Evolutionary conservation across 2,113 vertebrate species (phyloP).

Genomic region (Athene noctua): DNA sequence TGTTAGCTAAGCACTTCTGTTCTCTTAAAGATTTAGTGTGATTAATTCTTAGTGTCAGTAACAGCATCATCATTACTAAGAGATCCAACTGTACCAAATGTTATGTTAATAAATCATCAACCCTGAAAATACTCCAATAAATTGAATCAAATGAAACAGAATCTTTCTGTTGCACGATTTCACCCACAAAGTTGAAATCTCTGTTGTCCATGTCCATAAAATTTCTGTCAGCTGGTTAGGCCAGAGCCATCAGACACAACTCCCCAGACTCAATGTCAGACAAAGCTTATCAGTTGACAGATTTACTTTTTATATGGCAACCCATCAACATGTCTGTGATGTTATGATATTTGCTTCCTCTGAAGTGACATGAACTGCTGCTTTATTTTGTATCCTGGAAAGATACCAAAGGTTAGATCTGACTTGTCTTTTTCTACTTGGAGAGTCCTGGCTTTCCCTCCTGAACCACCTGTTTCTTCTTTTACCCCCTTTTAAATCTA

Average conservation of each 20-base stretch:
- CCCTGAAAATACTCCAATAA: conserved; percentile 54
- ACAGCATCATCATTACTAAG: conserved; percentile 42
- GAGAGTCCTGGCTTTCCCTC: neutral
- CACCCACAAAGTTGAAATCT: conserved; percentile 30
- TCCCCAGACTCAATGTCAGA: conserved; percentile 60
- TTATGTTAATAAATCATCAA: conserved; percentile 67
- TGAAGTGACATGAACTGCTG: conserved; percentile 38
- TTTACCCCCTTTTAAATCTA: neutral
- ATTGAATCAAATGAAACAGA: conserved; percentile 51
- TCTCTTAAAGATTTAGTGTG: conserved; percentile 23
- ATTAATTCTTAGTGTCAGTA: conserved; percentile 54
- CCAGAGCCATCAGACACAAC: neutral
- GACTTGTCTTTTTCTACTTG: neutral
- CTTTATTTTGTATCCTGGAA: conserved; percentile 22
- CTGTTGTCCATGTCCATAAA: conserved; percentile 68
- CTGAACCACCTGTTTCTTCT: neutral
- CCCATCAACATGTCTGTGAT: conserved; percentile 43
- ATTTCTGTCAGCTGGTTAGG: conserved; percentile 48
- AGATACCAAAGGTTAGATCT: neutral
- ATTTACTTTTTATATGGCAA: conserved; percentile 55
- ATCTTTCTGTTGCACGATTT: conserved; percentile 37
- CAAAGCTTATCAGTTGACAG: conserved; percentile 42
- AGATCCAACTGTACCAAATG: conserved; percentile 25
- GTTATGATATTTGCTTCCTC: conserved; percentile 56
- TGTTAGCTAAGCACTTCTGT: neutral